Conservation (phyloP, 2,113 vertebrate genomes). For the Chloroceryle aenea region DNA sequence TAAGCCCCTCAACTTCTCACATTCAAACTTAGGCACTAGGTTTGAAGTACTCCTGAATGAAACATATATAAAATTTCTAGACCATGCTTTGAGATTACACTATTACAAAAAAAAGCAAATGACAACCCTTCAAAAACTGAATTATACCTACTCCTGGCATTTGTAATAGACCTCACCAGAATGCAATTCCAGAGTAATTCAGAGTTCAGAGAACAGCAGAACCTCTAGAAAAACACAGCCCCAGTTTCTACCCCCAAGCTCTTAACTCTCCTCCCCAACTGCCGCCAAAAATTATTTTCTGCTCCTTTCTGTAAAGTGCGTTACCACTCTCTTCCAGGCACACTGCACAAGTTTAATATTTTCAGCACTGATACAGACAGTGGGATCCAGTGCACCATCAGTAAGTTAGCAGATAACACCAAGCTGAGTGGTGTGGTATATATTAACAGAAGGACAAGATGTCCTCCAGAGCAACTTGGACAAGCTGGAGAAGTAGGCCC, state of each 20-base stretch:
- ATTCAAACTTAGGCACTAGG: background rate
- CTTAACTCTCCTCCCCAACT: background rate
- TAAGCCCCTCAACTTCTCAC: background rate
- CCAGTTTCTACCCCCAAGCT: background rate
- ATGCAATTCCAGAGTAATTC: background rate
- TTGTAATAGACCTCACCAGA: background rate
- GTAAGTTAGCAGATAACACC: too few relatives aligned
- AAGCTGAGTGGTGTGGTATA: too few relatives aligned
- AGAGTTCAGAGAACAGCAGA: background rate
- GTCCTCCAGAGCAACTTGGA: too few relatives aligned
- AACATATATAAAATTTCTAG: background rate
- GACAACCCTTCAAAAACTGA: background rate
- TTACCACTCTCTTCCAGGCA: background rate
- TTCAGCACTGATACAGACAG: too few relatives aligned
- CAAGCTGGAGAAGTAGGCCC: too few relatives aligned
- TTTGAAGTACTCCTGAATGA: background rate
- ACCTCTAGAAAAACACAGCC: background rate
- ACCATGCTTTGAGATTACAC: background rate
- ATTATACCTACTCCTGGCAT: background rate
- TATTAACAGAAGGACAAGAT: too few relatives aligned
- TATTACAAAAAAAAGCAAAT: background rate
- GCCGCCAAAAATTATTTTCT: background rate
- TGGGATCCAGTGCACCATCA: too few relatives aligned
- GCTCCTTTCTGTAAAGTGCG: background rate
- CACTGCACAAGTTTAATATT: background rate